A percentile compares a stretch with the other conserved stretches of the same genome.
phyloP scores from a whole-genome alignment of 2,888 invertebrate genomes.

The Leptopilina myrica region DNA sequence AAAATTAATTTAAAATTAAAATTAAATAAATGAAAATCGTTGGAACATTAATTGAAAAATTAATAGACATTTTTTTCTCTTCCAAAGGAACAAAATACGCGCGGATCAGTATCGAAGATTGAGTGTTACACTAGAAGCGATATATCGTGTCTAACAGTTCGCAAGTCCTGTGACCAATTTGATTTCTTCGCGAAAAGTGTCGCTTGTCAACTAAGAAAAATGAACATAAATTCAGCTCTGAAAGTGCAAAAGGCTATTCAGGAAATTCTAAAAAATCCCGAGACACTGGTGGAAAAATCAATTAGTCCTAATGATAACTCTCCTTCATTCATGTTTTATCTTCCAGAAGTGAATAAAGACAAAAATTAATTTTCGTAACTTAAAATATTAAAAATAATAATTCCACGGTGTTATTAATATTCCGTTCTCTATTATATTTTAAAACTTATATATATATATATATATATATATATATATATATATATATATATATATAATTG shows the following conservation, averaged over 20 bases:
- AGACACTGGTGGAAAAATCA: background rate
- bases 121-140: constrained; percentile 19
- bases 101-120: background rate
- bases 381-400: too few species aligned
- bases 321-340: too few species aligned
- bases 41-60: too few species aligned
- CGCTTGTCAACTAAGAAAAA: constrained; percentile 54
- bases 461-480: too few species aligned
- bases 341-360: too few species aligned
- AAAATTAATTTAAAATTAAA: too few species aligned
- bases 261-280: constrained; percentile 49
- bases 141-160: constrained; percentile 41
- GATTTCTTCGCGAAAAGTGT: constrained; percentile 58
- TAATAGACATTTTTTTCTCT: background rate
- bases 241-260: constrained; percentile 57
- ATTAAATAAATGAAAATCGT: too few species aligned
- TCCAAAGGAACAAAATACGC: background rate
- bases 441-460: too few species aligned
- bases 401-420: too few species aligned
- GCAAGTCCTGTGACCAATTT: constrained; percentile 53
- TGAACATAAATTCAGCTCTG: constrained; percentile 52
- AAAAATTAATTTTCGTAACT: too few species aligned
- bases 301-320: background rate
- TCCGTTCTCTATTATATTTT: too few species aligned
- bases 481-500: too few species aligned